phyloP scores from a whole-genome alignment of 2,113 vertebrate genomes.

The Cettia cetti region DNA sequence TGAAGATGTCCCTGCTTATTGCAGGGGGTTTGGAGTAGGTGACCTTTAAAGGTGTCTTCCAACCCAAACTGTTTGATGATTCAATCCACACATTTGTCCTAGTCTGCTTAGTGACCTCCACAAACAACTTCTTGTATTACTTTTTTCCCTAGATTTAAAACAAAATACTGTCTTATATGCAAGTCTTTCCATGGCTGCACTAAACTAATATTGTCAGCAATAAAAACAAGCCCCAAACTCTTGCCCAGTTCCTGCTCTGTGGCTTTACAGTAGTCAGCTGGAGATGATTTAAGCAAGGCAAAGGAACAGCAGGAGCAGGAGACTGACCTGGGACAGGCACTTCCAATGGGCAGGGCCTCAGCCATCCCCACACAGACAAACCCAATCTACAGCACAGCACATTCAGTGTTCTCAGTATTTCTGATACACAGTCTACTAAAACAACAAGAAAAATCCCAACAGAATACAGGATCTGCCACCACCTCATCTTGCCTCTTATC shows the following conservation, averaged over 20 bases:
- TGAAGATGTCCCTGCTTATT: not conserved
- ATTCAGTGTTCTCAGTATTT: not conserved
- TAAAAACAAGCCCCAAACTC: not conserved
- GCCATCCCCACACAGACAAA: not conserved
- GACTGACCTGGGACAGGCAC: rapidly evolving
- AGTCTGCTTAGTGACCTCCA: not conserved
- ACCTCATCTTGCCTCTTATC: constrained; percentile 5
- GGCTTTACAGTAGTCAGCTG: not conserved
- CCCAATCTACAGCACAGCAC: rapidly evolving
- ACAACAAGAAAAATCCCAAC: not conserved
- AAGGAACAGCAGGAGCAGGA: rapidly evolving
- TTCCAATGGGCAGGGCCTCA: not conserved
- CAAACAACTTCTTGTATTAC: not conserved
- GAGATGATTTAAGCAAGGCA: not conserved
- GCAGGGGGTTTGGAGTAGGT: not conserved
- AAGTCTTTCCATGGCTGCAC: not conserved
- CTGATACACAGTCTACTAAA: not conserved
- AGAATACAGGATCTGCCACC: not conserved
- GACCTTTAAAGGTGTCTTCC: not conserved
- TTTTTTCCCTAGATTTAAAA: not conserved
- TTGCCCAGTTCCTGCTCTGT: not conserved
- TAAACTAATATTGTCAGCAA: not conserved
- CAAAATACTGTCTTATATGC: not conserved
- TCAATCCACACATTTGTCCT: not conserved
- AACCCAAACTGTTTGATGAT: not conserved